Base-by-base conservation (phyloP, 2,797 vertebrate genomes). In the Megaceryle alcyon region DNA sequence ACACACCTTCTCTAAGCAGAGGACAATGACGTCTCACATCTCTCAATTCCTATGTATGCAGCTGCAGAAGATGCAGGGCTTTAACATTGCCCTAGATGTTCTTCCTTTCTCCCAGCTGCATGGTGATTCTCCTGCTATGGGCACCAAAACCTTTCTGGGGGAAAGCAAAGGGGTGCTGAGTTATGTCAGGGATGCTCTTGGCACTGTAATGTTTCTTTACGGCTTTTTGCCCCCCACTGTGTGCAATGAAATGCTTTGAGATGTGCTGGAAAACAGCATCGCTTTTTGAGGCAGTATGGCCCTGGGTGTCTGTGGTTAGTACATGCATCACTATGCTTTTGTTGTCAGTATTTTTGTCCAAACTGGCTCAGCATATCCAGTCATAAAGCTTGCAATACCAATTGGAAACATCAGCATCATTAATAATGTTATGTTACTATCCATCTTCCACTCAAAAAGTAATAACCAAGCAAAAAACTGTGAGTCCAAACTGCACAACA, bases 1-100 rank as follows among this genome's bases (percentile, higher is more conserved):
- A 20, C 2, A 0, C 43, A 29, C 14, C 4, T 20, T 56, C 12
- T 86, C 1, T 1, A 19, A 75, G 23, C 46, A 63, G 21, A 3
- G 8, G 79, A 18, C 28, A 72, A 37, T 25, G 75, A 39, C 16
- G 43, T 37, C 53, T 65, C 29, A n/a, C 48, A 16, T 31, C 65
- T 81, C 25, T 46, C 57, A 43, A 2, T 7, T 39, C 6, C 15
- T 44, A 0, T 8, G 6, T 39, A 7, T 26, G 31, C 9, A 63
- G 37, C 64, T 81, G 84, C 33, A 63, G 41, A 41, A 63, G 37
- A 61, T 81, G 84, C 33, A 53, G 61, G 43, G 39, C 20, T 53
- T 2, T 46, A 59, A 29, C n/a, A 28, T 49, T 49, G 18, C 60
- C 39, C 18, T 51, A 37, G 13, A 43, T 61, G 14, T 26, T 65